Evolutionary conservation across 2,113 vertebrate genomes (phyloP), one percentile per base, ranked within the genome.

Genomic region (Acrocephalus arundinaceus): DNA sequence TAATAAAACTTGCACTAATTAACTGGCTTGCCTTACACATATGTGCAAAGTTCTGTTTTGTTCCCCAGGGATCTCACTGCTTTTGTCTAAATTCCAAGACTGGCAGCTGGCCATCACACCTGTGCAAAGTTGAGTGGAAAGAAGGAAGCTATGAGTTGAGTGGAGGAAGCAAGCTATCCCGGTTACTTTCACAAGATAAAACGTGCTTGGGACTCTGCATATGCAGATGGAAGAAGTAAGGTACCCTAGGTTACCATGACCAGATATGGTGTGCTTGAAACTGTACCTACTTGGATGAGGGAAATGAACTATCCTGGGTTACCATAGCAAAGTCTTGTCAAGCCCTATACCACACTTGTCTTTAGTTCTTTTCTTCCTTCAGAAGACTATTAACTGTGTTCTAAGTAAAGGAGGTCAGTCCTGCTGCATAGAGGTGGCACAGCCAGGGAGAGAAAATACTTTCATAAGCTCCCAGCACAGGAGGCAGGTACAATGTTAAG

Each of bases 141-240:
- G 35, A 35, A 35, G 35, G 35, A 35, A 35, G 35, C 35, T 35
- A 35, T 35, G 35, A 67, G n/a, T 0, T 75, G 62, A 39, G 25
- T 2, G 25, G 11, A 52, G 20, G 7, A 83, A 52, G 33, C 23
- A 48, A 92, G 31, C 5, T 71, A 6, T 67, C 7, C 15, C 19
- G 33, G 10, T 79, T 79, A 62, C 13, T 4, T 1, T 13, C 61
- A 9, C 23, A 48, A 52, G 43, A 67, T 7, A 71, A 80, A 75
- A 43, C 0, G 0, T 9, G 3, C 31, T 20, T 63, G n/a, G 31
- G 37, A 45, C 11, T 37, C 37, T 41, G 11, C n/a, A 23, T 48
- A 31, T 15, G 30, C 0, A 0, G 8, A 54, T 49, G 16, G n/a
- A 67, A 84, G 48, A 72, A 58, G 13, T 4, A 1, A 67, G 18